These are phyloP conservation scores for Pongo pygmaeus DNA, from an alignment of 2,113 vertebrate genomes.

Conservation along the genomic window DNA sequence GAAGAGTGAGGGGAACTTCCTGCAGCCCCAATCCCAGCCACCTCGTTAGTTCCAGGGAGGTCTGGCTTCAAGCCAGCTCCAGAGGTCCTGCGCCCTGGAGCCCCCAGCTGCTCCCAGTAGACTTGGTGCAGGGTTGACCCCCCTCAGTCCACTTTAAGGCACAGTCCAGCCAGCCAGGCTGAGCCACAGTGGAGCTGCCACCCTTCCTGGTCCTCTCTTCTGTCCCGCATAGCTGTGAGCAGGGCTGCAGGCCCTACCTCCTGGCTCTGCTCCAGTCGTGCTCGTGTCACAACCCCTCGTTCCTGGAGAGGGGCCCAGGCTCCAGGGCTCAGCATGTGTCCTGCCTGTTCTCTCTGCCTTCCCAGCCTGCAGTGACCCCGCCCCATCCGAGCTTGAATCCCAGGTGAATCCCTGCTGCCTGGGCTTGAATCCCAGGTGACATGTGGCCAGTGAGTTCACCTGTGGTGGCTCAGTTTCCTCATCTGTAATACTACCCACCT, in stretches of 20 bases:
- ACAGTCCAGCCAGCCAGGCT: not conserved
- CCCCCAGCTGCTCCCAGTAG: not conserved
- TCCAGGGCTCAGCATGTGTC: not conserved
- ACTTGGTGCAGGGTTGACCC: no score
- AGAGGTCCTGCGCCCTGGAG: not conserved
- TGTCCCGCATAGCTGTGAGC: not conserved
- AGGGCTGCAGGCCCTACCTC: not conserved
- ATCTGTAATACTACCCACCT: not conserved
- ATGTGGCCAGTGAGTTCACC: not conserved
- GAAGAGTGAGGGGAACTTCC: not conserved
- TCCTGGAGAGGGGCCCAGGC: not conserved
- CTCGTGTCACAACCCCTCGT: not conserved
- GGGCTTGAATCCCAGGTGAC: not conserved
- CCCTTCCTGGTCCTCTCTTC: not conserved
- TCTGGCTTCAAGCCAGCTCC: not conserved
- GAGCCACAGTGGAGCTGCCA: not conserved
- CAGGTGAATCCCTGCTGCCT: not conserved
- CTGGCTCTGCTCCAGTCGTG: not conserved
- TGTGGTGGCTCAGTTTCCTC: not conserved
- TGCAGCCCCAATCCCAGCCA: not conserved
- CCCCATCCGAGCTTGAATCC: not conserved
- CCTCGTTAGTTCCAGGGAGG: not conserved
- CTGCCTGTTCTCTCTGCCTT: not conserved
- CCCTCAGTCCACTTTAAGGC: not conserved
- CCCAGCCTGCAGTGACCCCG: not conserved